phyloP scores from a whole-genome alignment of 2,113 vertebrate species.

The Crypturellus undulatus region DNA sequence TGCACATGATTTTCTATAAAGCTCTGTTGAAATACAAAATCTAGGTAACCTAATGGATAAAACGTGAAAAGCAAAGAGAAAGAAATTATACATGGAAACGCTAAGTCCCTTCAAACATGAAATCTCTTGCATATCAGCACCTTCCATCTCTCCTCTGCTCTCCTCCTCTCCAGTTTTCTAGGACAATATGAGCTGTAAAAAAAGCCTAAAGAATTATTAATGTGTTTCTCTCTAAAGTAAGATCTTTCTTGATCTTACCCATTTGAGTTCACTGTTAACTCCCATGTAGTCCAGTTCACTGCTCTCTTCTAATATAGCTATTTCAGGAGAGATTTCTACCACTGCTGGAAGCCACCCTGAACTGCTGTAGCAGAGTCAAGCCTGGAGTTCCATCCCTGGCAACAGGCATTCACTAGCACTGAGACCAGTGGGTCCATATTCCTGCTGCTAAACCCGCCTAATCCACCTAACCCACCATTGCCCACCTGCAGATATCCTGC shows the following conservation, averaged over 20 bases:
- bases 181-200: neutral
- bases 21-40: neutral
- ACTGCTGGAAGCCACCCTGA: neutral
- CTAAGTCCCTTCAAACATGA: neutral
- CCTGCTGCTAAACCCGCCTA: neutral
- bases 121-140: neutral
- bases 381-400: neutral
- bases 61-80: neutral
- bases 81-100: neutral
- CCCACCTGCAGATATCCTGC: too few species aligned
- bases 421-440: neutral
- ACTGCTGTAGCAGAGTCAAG: neutral
- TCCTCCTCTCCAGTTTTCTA: neutral
- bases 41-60: neutral
- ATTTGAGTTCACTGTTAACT: neutral
- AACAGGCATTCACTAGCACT: neutral
- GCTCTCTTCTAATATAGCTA: neutral
- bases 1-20: neutral
- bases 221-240: neutral
- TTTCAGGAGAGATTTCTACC: neutral
- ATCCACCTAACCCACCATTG: too few species aligned
- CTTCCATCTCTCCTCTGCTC: neutral
- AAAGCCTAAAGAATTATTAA: neutral
- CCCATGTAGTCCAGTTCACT: neutral
- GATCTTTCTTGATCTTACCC: neutral